phyloP scores from a whole-genome alignment of 2,797 vertebrate species.

The Rhadinocentrus ornatus region DNA sequence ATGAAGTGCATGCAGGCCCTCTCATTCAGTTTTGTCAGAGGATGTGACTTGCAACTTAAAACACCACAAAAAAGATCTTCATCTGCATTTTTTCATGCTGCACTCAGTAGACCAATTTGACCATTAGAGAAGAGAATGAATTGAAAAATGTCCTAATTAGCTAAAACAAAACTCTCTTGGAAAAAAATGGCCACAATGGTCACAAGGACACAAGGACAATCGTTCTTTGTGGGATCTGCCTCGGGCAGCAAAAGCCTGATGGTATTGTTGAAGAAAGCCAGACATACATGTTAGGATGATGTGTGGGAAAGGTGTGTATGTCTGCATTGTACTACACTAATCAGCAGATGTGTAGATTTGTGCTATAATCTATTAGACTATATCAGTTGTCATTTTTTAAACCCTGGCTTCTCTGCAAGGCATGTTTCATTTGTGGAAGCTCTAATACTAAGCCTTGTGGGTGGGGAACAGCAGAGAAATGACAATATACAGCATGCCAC shows the following conservation, averaged over 20 bases:
- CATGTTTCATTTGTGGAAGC: slow-evolving; percentile 8
- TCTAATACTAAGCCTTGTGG: neutral
- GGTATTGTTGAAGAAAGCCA: neutral
- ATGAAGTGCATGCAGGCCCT: neutral
- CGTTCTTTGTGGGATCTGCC: neutral
- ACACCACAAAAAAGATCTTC: neutral
- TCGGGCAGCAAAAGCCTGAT: neutral
- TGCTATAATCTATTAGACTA: neutral
- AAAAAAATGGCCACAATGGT: neutral
- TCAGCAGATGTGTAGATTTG: neutral
- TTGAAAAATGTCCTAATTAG: neutral
- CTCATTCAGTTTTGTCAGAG: neutral
- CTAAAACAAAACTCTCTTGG: neutral
- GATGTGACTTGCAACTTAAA: neutral
- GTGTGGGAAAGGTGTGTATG: neutral
- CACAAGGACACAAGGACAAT: neutral
- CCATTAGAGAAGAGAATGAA: neutral
- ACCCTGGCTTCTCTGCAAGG: neutral
- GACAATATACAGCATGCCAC: neutral
- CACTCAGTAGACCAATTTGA: neutral
- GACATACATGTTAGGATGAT: neutral
- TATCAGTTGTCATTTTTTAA: neutral
- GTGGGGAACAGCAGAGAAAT: neutral
- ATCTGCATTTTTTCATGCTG: neutral
- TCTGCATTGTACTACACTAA: neutral